Evolutionary conservation across 2,888 invertebrate genomes (phyloP).

Genomic region (Thera obeliscata): DNA sequence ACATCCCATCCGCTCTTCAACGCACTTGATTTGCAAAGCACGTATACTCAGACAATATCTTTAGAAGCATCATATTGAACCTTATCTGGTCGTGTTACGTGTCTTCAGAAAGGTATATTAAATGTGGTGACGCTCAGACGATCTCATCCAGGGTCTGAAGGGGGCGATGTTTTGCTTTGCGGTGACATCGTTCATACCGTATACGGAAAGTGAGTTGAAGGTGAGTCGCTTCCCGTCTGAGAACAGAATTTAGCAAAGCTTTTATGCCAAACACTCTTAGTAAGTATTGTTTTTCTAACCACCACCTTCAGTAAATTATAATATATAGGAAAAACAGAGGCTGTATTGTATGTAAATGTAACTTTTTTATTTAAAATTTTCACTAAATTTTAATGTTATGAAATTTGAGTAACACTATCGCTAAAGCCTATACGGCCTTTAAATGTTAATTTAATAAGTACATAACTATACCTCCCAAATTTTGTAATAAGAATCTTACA

Average conservation of each 20-base stretch:
- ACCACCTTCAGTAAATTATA: too few species aligned
- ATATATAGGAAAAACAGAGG: too few species aligned
- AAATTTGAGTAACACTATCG: too few species aligned
- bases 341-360: too few species aligned
- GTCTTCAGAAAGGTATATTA: constrained; percentile 42
- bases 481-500: neutral
- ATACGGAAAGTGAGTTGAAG: constrained; percentile 71
- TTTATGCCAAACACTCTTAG: constrained; percentile 15
- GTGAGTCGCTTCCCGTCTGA: constrained; percentile 64
- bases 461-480: neutral
- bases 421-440: too few species aligned
- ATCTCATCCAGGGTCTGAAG: constrained; percentile 59
- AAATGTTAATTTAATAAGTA: too few species aligned
- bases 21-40: constrained; percentile 82
- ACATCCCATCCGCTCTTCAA: constrained; percentile 76
- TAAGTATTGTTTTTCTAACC: neutral
- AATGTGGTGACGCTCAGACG: constrained; percentile 60
- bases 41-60: constrained; percentile 60
- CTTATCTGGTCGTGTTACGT: constrained; percentile 54
- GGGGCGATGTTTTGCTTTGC: constrained; percentile 75
- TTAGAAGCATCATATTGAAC: constrained; percentile 50
- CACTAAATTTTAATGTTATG: too few species aligned
- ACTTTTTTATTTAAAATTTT: too few species aligned
- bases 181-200: constrained; percentile 67
- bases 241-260: constrained; percentile 58